Base-by-base conservation (phyloP, 2,113 vertebrate species). In the Globicephala melas region DNA sequence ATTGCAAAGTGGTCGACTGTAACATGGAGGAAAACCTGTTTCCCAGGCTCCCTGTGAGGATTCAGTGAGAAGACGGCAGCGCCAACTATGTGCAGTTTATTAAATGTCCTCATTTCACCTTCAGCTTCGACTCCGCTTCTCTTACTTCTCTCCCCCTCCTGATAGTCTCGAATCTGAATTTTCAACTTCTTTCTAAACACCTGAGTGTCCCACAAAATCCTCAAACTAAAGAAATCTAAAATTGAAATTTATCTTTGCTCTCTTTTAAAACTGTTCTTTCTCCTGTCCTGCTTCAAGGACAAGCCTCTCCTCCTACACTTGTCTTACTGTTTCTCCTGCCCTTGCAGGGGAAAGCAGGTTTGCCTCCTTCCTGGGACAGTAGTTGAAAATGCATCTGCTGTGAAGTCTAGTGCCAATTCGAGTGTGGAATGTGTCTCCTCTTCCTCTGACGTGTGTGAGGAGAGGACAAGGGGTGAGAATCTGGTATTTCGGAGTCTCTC, bases 61-160 rank as follows among this genome's bases (percentile, higher is more conserved):
- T 10, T 12, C 38, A 28, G 1, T 60, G 47, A 83, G 28, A 92
- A 68, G 21, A 14, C 1, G 3, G 36, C 63, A 12, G 2, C 4
- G 1, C 36, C n/a, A 53, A 10, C 2, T 21, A 4, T 10, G 25
- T 8, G 3, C 7, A 41, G 3, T 33, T 44, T 15, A 25, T 36
- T 70, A 4, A 41, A 33, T 3, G 1, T 55, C 36, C 33, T 50
- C 21, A 41, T 31, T 28, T 73, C 26, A 53, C 65, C 55, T 63
- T 79, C 33, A 21, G 36, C 36, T 74, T 76, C 0, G 26, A 50
- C 53, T 86, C 28, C 10, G 26, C 21, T 26, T 33, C 31, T 77
- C 53, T 79, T 55, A 5, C 13, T 70, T 76, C 36, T 89, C 26
- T 58, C 5, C 10, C 3, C 17, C 10, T 55, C 6, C 7, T 67